Evolutionary conservation across 1,140 invertebrate genomes (phyloP).

Genomic region (Spodoptera frugiperda): DNA sequence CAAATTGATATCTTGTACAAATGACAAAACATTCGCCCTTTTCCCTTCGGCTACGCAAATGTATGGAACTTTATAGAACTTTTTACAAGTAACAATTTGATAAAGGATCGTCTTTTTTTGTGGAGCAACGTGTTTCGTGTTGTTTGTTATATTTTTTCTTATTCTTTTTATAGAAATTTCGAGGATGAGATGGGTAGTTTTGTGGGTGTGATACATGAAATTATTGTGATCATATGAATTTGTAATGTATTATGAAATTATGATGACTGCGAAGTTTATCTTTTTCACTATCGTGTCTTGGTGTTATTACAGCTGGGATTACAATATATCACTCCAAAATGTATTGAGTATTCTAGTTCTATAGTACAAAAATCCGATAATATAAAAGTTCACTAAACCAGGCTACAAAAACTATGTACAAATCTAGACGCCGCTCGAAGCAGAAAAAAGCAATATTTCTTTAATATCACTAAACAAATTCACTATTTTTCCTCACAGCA

Average conservation of each 20-base stretch:
- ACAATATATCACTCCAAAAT: too few species aligned
- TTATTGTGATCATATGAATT: too few species aligned
- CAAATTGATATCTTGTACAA: constrained; percentile 43
- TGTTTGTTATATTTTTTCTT: neutral
- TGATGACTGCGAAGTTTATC: too few species aligned
- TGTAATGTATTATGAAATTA: too few species aligned
- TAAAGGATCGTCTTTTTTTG: constrained; percentile 10
- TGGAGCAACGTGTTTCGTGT: neutral
- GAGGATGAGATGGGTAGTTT: neutral
- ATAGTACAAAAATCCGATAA: too few species aligned
- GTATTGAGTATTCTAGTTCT: too few species aligned
- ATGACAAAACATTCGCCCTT: constrained; percentile 46
- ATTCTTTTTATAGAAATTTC: neutral
- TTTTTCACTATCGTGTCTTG: too few species aligned
- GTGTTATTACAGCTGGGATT: too few species aligned
- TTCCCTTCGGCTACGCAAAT: constrained; percentile 38
- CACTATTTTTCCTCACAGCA: constrained; percentile 1
- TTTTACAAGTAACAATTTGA: constrained; percentile 35
- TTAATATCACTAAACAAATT: neutral
- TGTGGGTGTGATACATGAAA: too few species aligned
- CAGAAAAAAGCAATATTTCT: neutral
- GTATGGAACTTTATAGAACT: constrained; percentile 8
- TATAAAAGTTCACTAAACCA: neutral
- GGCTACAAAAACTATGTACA: too few species aligned
- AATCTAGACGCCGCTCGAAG: too few species aligned